phyloP scores from a whole-genome alignment of 2,797 vertebrate species.

The Lagorchestes hirsutus region DNA sequence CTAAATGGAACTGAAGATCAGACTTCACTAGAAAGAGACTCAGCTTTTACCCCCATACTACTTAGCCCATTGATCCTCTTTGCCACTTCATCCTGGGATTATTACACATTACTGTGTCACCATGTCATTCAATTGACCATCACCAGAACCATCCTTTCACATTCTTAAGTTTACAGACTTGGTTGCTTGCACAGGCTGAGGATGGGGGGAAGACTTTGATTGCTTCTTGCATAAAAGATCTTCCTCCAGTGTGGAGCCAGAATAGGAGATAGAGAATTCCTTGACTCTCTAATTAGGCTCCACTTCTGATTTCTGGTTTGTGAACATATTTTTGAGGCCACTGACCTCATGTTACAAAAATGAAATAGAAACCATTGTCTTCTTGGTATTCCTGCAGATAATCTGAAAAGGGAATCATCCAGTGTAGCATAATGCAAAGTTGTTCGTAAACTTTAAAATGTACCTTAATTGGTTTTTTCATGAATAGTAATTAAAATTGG shows the following conservation, averaged over 20 bases:
- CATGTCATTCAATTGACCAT: not conserved
- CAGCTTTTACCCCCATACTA: not conserved
- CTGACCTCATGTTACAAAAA: not conserved
- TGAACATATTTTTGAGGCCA: accelerated
- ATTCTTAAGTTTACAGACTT: constrained; percentile 16
- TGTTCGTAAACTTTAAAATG: constrained; percentile 40
- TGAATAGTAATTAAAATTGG: constrained; percentile 35
- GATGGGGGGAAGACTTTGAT: not conserved
- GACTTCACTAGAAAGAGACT: constrained; percentile 13
- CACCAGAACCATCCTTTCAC: not conserved
- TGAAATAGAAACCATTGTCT: not conserved
- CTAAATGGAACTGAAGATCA: constrained; percentile 17
- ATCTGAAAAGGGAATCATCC: not conserved
- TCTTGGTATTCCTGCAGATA: not conserved
- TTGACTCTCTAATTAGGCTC: not conserved
- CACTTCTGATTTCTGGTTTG: not conserved
- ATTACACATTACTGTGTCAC: not conserved
- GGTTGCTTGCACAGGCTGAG: not conserved
- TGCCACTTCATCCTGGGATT: constrained; percentile 11
- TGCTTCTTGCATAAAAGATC: not conserved
- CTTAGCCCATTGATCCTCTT: not conserved
- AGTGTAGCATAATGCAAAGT: not conserved
- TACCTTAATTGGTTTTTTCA: not conserved
- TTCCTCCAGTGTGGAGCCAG: not conserved
- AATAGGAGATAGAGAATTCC: not conserved